Evolutionary conservation across 1,140 invertebrate genomes (phyloP), one percentile per base, ranked within the genome.

Genomic region (Popillia japonica): DNA sequence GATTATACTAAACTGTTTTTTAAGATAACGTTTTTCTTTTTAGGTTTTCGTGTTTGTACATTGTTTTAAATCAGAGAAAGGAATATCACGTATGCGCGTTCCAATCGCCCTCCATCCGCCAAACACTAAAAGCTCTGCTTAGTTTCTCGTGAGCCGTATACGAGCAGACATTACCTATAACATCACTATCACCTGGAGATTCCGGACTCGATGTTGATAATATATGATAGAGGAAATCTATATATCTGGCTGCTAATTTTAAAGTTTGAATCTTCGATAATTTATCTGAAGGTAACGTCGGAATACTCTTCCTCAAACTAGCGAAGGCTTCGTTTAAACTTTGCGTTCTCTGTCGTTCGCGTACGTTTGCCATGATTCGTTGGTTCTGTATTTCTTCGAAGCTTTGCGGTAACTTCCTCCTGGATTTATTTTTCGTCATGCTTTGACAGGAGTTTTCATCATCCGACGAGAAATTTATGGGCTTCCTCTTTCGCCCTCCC

Each of bases 191-290:
- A 44, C 81, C 80, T 17, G 80, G 77, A 77, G 80, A 83, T 74
- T 83, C 85, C 34, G 81, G 79, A 23, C 82, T 82, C 6, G 83
- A 83, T 22, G 81, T 83, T 11, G 83, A 83, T 22, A 94, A 87
- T 78, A 99, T 95, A 83, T 98, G 93, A 86, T 95, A 97, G 64
- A 99, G 89, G 86, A 99, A 99, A 84, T 96, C 94, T 78, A 99
- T 98, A 87, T 99, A 99, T 83, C 95, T 91, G 3, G 96, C 92
- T 0, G 98, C 98, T 68, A 99, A 88, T 84, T 97, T 97, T 0
- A 99, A 88, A 0, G 98, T 99, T 87, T 99, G 98, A 48, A 99
- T 99, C 88, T 99, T 99, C 81, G 95, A 97, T 8, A 99, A 89
- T 87, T 99, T 99, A 86, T 99, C 98, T 77, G 96, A 98, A 0